Evolutionary conservation across 2,113 vertebrate genomes (phyloP), one percentile per base, ranked within the genome.

Genomic region (Vulpes lagopus): DNA sequence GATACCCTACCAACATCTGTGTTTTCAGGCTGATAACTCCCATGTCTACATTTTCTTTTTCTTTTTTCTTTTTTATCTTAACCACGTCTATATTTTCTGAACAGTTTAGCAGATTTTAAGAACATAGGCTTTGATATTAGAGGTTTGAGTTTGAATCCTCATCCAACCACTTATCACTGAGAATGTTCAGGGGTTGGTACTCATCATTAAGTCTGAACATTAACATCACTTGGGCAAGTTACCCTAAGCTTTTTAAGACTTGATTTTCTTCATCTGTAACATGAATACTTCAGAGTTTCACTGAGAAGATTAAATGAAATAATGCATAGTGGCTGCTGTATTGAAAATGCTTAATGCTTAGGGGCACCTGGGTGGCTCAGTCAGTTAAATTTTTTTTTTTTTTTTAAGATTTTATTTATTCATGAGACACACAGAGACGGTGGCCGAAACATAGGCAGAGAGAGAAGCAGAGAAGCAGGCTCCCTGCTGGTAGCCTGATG

Each of bases 41-140:
- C 69, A 79, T 43, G 57, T 91, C 43, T 94, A 17, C 27, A 76
- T 96, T 94, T 94, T 43, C n/a, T 51, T 96, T 94, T 94, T 43
- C n/a, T 51, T 43, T 43, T 43, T 43, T 43, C 38, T 43, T 43
- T 43, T 43, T 43, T 43, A 43, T 43, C 7, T 43, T 43, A 43
- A 43, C 49, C 69, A 79, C 43, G 49, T 91, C 43, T 94, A 17
- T 22, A 76, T 96, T 94, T 94, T 43, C n/a, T 51, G n/a, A 94
- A 43, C n/a, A 64, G 22, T 79, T 32, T 64, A 81, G 38, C 43
- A 49, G 43, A 20, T 51, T 86, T 95, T 90, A 74, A 86, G 49
- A 87, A 82, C 25, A 73, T 30, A 71, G 51, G 38, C 60, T 90
- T 53, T 94, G 64, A 67, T 93, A 32, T 32, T 93, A 89, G 69